A percentile compares a stretch with the other conserved stretches of the same genome.
phyloP scores from a whole-genome alignment of 2,113 vertebrate genomes.

The Camelus bactrianus region DNA sequence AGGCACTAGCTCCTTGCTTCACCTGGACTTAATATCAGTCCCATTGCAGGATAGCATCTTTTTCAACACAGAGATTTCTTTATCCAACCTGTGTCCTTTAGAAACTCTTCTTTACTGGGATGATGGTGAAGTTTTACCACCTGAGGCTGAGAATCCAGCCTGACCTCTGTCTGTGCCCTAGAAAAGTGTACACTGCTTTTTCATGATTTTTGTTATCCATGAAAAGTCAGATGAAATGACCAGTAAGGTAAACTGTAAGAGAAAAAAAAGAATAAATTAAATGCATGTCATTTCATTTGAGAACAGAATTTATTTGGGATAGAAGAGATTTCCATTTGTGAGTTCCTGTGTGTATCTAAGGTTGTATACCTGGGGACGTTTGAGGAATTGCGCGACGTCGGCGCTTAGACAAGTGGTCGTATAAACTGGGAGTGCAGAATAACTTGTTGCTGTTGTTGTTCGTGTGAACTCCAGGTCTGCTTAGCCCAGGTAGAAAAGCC shows the following conservation, averaged over 20 bases:
- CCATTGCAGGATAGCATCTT: not conserved
- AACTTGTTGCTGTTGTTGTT: not conserved
- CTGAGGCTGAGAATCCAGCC: not conserved
- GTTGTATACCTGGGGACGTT: not conserved
- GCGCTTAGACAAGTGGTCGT: fast-evolving
- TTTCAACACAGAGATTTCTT: not conserved
- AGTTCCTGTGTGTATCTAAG: not conserved
- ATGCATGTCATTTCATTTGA: not conserved
- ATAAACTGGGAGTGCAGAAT: not conserved
- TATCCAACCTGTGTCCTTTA: not conserved
- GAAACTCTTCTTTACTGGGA: not conserved
- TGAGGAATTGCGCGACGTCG: not conserved
- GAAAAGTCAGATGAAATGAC: not conserved
- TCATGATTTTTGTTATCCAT: not conserved
- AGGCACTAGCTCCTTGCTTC: not conserved
- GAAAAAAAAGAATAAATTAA: not conserved
- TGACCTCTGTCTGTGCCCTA: too few species aligned
- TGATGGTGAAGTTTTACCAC: not conserved
- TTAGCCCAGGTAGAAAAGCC: not conserved
- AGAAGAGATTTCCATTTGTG: not conserved
- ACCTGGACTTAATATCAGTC: not conserved
- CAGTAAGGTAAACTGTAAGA: not conserved
- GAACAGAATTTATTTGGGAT: not conserved
- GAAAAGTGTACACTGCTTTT: not conserved
- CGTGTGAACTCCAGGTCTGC: not conserved